Evolutionary conservation across 2,797 vertebrate species (phyloP), one percentile per base, ranked within the genome.

Genomic region (Triplophysa yarkandensis): DNA sequence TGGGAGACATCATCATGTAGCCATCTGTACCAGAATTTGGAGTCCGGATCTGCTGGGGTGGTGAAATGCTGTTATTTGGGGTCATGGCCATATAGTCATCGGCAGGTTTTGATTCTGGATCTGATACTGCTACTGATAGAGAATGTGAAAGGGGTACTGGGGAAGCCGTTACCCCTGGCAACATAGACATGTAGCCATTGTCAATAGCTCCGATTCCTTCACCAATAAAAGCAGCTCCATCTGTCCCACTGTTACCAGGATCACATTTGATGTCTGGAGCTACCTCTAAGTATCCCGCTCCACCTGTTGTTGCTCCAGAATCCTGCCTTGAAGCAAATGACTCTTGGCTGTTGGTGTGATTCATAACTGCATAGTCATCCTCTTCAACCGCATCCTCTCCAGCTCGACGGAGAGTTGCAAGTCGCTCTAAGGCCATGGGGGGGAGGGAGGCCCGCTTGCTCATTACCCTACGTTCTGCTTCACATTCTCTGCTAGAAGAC

Each of bases 51-150:
- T 89, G 91, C 77, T 89, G 92, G 0, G 93, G 92, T 0, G 91
- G 93, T 0, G 93, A 95, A 68, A 92, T 87, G 0, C 92, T 94
- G 82, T 88, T 92, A 80, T 90, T 86, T 0, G 89, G 91, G 1
- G 84, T 91, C 92, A 93, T 94, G 68, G 92, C 89, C 89, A 94
- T 88, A 28, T 94, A 95, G 77, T 94, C 93, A 30, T 91, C 92
- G 1, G 87, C 84, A 52, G 88, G 86, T 82, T 86, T 91, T 46
- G 88, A 82, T 43, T 90, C 89, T 0, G 79, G 79, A 66, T 92
- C 89, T 1, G 90, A 87, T 44, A 91, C 88, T 13, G 84, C 86
- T 17, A 90, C 85, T 0, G 88, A 86, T 50, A 87, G 4, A 0
- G 88, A 91, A 34, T 89, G 88, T 81, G 90, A 85, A n/a, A 85